These are phyloP conservation scores for Cynopterus sphinx DNA, from an alignment of 2,797 vertebrate genomes.

Conservation along the genomic window DNA sequence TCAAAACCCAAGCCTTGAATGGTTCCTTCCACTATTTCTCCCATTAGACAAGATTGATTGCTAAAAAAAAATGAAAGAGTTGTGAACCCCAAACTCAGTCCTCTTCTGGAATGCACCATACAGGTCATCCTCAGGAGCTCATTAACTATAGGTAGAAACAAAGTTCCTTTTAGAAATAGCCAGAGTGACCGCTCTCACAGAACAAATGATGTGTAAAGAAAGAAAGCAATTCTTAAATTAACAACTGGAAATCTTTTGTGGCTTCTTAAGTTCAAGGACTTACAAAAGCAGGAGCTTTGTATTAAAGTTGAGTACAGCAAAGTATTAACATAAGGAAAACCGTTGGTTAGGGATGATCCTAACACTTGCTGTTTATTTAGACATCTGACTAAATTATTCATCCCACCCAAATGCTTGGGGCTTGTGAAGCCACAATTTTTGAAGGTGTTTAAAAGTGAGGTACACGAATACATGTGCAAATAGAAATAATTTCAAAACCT, in stretches of 20 bases:
- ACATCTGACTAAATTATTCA: neutral
- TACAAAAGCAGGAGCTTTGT: conserved; percentile 36
- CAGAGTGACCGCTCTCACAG: neutral
- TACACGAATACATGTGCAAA: neutral
- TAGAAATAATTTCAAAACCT: neutral
- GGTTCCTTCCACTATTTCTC: neutral
- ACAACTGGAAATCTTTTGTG: conserved; percentile 27
- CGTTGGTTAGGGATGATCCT: neutral
- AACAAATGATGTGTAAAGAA: neutral
- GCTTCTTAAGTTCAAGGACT: conserved; percentile 34
- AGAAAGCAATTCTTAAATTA: neutral
- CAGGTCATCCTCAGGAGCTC: neutral
- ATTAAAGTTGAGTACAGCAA: neutral
- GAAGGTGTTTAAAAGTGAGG: neutral
- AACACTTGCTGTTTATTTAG: neutral
- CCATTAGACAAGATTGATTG: neutral
- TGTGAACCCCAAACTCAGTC: neutral
- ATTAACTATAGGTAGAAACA: neutral
- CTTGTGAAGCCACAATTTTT: neutral
- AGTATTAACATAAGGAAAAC: neutral
- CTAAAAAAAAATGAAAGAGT: neutral
- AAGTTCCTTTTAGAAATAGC: neutral
- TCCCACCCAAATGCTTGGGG: neutral
- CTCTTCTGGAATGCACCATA: neutral
- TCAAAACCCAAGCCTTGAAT: neutral